Percentiles rank a stretch among this genome's conserved stretches.
Evolutionary conservation across 2,797 vertebrate genomes (phyloP).

Genomic region (Chaenodraco wilsoni): DNA sequence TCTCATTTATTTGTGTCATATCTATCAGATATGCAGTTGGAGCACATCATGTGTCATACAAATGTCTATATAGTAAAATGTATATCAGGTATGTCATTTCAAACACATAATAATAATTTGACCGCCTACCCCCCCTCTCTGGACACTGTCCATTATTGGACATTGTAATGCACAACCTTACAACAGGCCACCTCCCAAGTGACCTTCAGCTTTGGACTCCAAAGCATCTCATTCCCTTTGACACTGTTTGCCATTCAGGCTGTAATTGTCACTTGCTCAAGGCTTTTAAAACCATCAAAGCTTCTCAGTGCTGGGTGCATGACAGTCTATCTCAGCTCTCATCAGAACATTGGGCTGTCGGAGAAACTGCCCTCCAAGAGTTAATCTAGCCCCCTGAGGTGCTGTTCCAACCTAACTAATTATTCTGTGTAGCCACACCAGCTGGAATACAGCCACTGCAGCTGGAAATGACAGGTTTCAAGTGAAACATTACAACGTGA

Average conservation of each 20-base stretch:
- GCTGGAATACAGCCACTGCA: slow-evolving; percentile 71
- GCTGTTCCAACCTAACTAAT: slow-evolving; percentile 78
- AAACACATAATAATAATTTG: not conserved
- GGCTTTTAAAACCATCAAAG: slow-evolving; percentile 79
- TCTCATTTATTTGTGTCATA: not conserved
- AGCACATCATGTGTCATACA: slow-evolving; percentile 3
- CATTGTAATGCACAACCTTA: slow-evolving; percentile 56
- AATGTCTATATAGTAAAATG: not conserved
- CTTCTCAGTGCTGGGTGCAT: slow-evolving; percentile 63
- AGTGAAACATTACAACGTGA: slow-evolving; percentile 50
- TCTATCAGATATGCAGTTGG: not conserved
- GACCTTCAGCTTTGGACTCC: slow-evolving; percentile 68
- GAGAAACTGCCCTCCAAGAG: slow-evolving; percentile 77
- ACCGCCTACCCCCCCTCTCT: slow-evolving; percentile 12
- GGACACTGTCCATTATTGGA: slow-evolving; percentile 31
- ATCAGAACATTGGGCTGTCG: slow-evolving; percentile 72
- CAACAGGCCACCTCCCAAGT: slow-evolving; percentile 45
- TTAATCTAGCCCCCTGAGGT: slow-evolving; percentile 77
- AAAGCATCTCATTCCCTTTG: slow-evolving; percentile 65
- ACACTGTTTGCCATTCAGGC: slow-evolving; percentile 76
- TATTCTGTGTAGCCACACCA: slow-evolving; percentile 74
- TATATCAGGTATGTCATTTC: too few species aligned
- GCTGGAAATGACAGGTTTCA: slow-evolving; percentile 57
- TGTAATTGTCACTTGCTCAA: slow-evolving; percentile 77
- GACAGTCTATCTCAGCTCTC: slow-evolving; percentile 75